phyloP scores from a whole-genome alignment of 2,113 vertebrate genomes.

The Mesitornis unicolor region DNA sequence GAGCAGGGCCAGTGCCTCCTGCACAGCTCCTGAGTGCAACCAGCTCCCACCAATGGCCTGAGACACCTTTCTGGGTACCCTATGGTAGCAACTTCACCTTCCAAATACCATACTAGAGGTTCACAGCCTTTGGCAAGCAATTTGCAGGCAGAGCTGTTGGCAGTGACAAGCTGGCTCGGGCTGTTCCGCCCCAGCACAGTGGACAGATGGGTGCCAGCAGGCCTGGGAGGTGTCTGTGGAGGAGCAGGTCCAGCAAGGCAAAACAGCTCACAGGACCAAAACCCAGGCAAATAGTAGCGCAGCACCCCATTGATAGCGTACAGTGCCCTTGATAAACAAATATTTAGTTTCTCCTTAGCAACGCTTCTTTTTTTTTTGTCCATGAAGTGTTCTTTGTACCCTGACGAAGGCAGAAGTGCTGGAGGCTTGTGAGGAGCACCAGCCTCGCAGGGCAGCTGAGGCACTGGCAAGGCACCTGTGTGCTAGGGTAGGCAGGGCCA shows the following conservation, averaged over 20 bases:
- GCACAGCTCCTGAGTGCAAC: not conserved
- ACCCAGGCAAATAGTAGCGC: not conserved
- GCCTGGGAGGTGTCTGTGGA: not conserved
- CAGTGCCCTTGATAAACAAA: not conserved
- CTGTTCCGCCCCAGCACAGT: not conserved
- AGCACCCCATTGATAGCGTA: fast-evolving
- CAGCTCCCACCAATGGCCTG: not conserved
- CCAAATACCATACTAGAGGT: not conserved
- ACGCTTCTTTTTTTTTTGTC: fast-evolving
- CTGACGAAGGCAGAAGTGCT: not conserved
- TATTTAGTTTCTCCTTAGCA: not conserved
- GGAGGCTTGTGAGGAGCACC: not conserved
- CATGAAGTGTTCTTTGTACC: not conserved
- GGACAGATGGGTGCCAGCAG: not conserved
- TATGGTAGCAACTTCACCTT: not conserved
- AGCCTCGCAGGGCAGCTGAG: not conserved
- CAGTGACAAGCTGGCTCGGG: not conserved
- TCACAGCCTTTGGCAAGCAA: not conserved
- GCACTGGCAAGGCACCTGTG: not conserved
- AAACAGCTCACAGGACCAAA: not conserved
- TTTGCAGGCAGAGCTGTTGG: fast-evolving
- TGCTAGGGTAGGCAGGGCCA: not conserved
- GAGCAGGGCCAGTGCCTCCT: not conserved
- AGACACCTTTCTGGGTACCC: fast-evolving
- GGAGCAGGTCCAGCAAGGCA: not conserved